Base-by-base conservation (phyloP, 2,113 vertebrate genomes). In the Murina feae region DNA sequence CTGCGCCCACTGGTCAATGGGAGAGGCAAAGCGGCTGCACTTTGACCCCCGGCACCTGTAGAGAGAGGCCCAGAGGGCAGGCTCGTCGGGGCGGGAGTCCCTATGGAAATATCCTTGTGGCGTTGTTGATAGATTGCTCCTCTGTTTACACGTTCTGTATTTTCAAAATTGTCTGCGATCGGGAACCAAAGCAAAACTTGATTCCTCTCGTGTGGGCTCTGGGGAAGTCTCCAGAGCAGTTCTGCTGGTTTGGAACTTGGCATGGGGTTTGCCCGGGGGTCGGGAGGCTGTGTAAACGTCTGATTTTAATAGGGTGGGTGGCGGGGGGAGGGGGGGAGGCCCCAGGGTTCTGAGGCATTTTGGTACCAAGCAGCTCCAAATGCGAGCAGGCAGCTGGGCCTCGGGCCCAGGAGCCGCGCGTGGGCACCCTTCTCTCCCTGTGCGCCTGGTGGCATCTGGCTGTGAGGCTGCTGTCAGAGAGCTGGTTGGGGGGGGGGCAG, bases 361-460 rank as follows among this genome's bases (percentile, higher is more conserved):
- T 30, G 23, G 28, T 9, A 42, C 68, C 55, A 21, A 3, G 42
- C 6, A 81, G 68, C 55, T 39, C 76, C 4, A 9, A 17, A 75
- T n/a, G 72, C 13, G 6, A 23, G 44, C 47, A 21, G 78, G 81
- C 10, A 0, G 42, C 72, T 51, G 63, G 53, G 23, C 9, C 13
- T 5, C 28, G 21, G 72, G 86, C 44, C 23, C 69, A 28, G 71
- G 44, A 49, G n/a, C 58, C 39, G 44, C 74, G 58, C 2, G 0
- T 0, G 21, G 39, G 51, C 47, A 8, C 4, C 13, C 0, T 1
- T 16, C 14, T 12, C 9, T 39, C 60, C 17, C 10, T 0, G 23
- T 6, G 21, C 0, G 2, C 30, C 51, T 30, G 11, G 16, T 44
- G 84, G 51, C 7, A 4, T 47, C 35, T 60, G 42, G n/a, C 47